Evolutionary conservation across 2,113 vertebrate species (phyloP).

Genomic region (Redunca redunca): DNA sequence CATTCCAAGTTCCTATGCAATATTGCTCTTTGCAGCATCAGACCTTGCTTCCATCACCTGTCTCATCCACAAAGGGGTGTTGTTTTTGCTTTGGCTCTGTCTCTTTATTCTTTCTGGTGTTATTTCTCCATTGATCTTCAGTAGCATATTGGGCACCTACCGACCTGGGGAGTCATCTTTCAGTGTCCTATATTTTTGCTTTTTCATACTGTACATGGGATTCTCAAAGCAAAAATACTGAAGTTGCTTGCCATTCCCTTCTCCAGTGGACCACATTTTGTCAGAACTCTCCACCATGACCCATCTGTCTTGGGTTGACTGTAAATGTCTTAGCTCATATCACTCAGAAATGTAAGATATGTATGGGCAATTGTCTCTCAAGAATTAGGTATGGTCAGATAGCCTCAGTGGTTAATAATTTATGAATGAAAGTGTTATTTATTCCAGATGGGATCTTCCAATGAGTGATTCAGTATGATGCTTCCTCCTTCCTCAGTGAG

Average conservation of each 20-base stretch:
- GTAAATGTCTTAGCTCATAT: background rate
- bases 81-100: background rate
- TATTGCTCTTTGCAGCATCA: background rate
- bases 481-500: background rate
- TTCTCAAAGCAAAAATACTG: background rate
- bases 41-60: background rate
- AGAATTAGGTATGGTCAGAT: background rate
- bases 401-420: background rate
- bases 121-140: background rate
- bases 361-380: background rate
- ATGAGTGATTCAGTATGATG: background rate
- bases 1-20: background rate
- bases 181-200: background rate
- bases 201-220: background rate
- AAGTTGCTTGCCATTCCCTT: background rate
- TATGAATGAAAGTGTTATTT: background rate
- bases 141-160: background rate
- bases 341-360: background rate
- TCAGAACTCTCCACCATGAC: background rate
- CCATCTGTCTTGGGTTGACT: background rate
- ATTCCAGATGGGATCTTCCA: background rate
- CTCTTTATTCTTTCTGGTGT: background rate
- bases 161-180: rapidly evolving
- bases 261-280: background rate
- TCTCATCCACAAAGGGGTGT: background rate